These are phyloP conservation scores for Datnioides undecimradiatus DNA, from an alignment of 2,113 vertebrate genomes.

Conservation along the genomic window DNA sequence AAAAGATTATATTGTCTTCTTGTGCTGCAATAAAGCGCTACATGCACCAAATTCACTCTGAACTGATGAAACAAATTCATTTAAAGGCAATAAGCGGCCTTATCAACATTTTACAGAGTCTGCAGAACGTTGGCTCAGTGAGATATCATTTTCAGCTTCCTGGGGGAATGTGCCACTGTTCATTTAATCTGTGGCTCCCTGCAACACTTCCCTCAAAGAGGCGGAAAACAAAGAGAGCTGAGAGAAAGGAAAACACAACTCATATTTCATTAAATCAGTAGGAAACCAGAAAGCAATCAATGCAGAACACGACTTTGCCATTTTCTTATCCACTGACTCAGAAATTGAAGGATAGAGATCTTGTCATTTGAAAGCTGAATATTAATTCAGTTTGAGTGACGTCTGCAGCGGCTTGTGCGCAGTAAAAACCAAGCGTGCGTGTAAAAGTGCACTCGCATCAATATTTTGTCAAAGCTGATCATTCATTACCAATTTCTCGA, in stretches of 20 bases:
- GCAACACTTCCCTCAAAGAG: constrained; percentile 59
- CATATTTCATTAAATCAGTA: constrained; percentile 65
- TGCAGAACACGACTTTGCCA: constrained; percentile 39
- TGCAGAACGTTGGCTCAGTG: constrained; percentile 32
- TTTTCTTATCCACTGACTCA: constrained; percentile 51
- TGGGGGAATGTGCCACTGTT: constrained; percentile 53
- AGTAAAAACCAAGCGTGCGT: background rate
- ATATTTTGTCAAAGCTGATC: constrained; percentile 21
- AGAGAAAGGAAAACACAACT: constrained; percentile 52
- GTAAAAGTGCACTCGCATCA: background rate
- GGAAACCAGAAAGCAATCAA: constrained; percentile 66
- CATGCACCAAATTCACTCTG: constrained; percentile 12
- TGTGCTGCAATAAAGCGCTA: constrained; percentile 13
- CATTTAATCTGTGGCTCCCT: constrained; percentile 61
- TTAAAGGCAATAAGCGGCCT: constrained; percentile 50
- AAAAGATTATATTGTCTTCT: background rate
- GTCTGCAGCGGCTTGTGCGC: background rate
- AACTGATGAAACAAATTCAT: constrained; percentile 46
- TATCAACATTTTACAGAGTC: constrained; percentile 61
- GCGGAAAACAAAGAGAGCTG: constrained; percentile 48
- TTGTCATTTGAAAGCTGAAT: background rate
- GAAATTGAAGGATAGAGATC: constrained; percentile 18
- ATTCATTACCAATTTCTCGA: background rate
- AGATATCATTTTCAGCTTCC: constrained; percentile 71
- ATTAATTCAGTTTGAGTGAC: constrained; percentile 28